Evolutionary conservation across 1,140 invertebrate species (phyloP), one percentile per base, ranked within the genome.

Genomic region (Leptinotarsa lineolata): DNA sequence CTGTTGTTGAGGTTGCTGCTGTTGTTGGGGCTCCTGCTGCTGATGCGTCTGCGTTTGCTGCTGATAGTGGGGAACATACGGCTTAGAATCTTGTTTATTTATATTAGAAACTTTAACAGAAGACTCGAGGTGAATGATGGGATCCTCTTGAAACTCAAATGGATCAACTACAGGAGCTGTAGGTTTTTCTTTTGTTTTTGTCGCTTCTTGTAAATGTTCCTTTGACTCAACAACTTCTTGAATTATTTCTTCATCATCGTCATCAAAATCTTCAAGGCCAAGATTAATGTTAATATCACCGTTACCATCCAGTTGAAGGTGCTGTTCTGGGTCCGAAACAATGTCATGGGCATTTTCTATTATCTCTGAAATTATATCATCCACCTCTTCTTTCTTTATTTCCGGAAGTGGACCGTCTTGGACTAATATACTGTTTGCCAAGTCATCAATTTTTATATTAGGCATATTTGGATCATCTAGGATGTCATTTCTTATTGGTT

Each of bases 121-220:
- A 22, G 74, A 76, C 61, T 82, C 76, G 66, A 80, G 81, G 39
- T 48, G 67, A 39, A 81, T 75, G 44, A 81, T 79, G 1, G 82
- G 81, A 59, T 84, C 83, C 73, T 84, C 83, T 74, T 82, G 79
- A 73, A 84, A 84, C 72, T 84, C 83, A 77, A 84, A 84, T 30
- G 83, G 85, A 79, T 89, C 88, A 0, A 88, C 84, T 71, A 87
- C 85, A 2, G 72, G 64, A 12, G 69, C 30, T 59, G 61, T 8
- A 11, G 73, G 75, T 12, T 77, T 82, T 76, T 80, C 77, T 63
- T 81, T 72, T 58, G 74, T 70, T 22, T 77, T 73, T 21, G 68
- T 69, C 21, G 70, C 22, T 61, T 82, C 80, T 46, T 82, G 45
- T 18, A 15, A 39, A 18, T 68, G n/a, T 18, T 44, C 30, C 12